These are phyloP conservation scores for Subacronicta megacephala DNA, from an alignment of 2,888 invertebrate genomes.

Conservation along the genomic window DNA sequence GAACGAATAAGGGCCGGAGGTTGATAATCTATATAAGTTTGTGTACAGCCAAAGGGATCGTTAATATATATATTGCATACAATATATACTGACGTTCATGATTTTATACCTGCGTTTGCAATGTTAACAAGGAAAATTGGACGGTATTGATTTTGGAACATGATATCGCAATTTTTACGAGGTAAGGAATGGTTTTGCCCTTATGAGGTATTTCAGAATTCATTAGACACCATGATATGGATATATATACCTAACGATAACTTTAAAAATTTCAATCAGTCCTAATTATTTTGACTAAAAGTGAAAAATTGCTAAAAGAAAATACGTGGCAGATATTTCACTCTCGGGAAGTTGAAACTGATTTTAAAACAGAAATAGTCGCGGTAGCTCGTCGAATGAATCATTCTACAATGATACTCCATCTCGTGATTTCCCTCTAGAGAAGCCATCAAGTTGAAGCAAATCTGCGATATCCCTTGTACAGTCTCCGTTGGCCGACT, in stretches of 20 bases:
- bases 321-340: not conserved
- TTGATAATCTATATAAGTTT: constrained; percentile 83
- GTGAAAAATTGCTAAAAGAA: not conserved
- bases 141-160: constrained; percentile 58
- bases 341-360: constrained; percentile 31
- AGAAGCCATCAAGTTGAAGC: constrained; percentile 85
- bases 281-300: no score
- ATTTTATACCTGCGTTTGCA: constrained; percentile 51
- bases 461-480: constrained; percentile 85
- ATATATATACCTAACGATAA: no score
- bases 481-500: constrained; percentile 83
- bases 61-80: constrained; percentile 63
- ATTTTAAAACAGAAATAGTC: constrained; percentile 61
- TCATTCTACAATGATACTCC: constrained; percentile 77
- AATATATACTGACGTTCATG: constrained; percentile 26
- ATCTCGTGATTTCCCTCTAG: constrained; percentile 85
- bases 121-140: constrained; percentile 54
- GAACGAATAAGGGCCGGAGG: constrained; percentile 72
- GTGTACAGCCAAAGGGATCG: constrained; percentile 72
- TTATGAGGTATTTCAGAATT: constrained; percentile 18
- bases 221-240: constrained; percentile 13
- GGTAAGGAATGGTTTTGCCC: constrained; percentile 5
- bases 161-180: constrained; percentile 58
- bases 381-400: constrained; percentile 69
- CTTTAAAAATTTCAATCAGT: no score